Evolutionary conservation across 2,113 vertebrate species (phyloP), one percentile per base, ranked within the genome.

Genomic region (Bagarius yarrelli): DNA sequence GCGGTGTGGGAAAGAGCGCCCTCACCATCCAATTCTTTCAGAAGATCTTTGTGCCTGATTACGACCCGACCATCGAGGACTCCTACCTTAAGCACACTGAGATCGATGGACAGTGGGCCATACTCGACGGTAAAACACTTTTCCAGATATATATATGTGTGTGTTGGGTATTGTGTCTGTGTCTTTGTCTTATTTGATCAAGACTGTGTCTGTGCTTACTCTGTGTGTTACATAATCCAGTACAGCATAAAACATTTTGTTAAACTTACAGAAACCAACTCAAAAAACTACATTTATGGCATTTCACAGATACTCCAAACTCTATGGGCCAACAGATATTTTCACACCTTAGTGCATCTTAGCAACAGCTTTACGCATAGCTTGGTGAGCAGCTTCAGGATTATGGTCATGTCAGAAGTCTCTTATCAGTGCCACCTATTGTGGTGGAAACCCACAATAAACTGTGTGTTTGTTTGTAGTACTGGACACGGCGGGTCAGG

Each of bases 21-120:
- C 96, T 99, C 88, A 99, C 98, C 89, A 99, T 99, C 88, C 98
- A 99, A 83, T 99, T 99, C 88, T 99, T 99, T 91, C 97, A 99
- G 93, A 99, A 99, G 94, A 99, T 99, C 89, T 99, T 99, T 53
- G 98, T 99, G 88, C 96, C 97, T 0, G 98, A 99, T 91, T 99
- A 99, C 1, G 98, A 99, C 87, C 98, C 98, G 64, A 99, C 97
- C 69, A 99, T 99, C 21, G 98, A 99, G 90, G 98, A 99, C 88
- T 99, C 97, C 23, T 99, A 99, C 87, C 94, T 99, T 79, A 99
- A 99, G 83, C 97, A 99, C 88, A 99, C 98, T 0, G 98, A 99
- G 92, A 99, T 99, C 75, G 98, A 99, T 12, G 96, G 95, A 75
- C 96, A 98, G 1, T 99, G 97, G 98, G 98, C 97, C 70, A 99